A percentile compares a stretch with the other conserved stretches of the same genome.
Conservation (phyloP, 2,888 invertebrate genomes). For the Tenthredo amoena region DNA sequence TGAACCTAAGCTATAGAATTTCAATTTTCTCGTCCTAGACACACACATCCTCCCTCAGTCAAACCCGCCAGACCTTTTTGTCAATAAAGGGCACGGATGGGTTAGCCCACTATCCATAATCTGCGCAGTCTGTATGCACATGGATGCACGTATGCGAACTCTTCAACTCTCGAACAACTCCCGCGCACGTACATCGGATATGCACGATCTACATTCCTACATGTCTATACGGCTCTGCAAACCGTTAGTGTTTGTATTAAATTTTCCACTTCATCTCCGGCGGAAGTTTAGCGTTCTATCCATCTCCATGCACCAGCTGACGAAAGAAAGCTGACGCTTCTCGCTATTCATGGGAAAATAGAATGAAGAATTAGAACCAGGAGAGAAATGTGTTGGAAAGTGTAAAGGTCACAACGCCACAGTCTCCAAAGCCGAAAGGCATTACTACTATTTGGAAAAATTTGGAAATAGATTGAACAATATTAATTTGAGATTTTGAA, state of each 20-base stretch:
- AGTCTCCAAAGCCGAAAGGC: no score
- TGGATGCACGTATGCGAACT: neutral
- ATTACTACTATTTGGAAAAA: neutral
- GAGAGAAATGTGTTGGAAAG: no score
- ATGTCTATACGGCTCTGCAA: neutral
- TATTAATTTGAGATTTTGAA: neutral
- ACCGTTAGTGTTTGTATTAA: neutral
- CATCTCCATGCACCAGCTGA: neutral
- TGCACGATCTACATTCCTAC: constrained; percentile 8
- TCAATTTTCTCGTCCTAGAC: constrained; percentile 10
- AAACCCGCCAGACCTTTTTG: neutral
- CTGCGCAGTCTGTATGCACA: neutral
- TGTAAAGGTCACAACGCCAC: no score
- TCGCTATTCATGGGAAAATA: neutral
- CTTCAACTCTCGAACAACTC: neutral
- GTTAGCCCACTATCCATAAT: neutral
- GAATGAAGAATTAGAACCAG: no score
- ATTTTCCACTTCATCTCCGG: neutral
- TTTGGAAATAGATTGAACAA: neutral
- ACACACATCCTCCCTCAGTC: neutral
- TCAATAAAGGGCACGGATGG: neutral
- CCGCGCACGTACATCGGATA: constrained; percentile 10
- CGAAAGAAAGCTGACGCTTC: neutral
- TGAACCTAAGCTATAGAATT: neutral
- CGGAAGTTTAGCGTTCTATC: neutral